These are phyloP conservation scores for Nemopilema nomurai DNA, from an alignment of 30 jellyfish, hydroid and myxozoan genomes.

Conservation along the genomic window DNA sequence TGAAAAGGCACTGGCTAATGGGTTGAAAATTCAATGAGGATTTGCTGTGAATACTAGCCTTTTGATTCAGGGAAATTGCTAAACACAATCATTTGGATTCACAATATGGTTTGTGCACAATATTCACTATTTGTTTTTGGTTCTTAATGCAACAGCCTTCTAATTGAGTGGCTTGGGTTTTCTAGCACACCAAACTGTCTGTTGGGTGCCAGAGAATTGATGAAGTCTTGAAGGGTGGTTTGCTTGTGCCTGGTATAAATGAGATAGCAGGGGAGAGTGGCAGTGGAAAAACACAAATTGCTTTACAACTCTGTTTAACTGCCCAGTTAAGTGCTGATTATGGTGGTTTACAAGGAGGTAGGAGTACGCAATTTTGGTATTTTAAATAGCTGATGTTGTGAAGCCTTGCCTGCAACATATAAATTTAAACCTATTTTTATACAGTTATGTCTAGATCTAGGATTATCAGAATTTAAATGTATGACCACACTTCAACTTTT, in stretches of 20 bases:
- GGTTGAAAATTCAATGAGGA: too few relatives aligned
- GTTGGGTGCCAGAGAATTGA: constrained; percentile 82
- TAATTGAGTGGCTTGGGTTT: background rate
- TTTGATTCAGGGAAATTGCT: too few relatives aligned
- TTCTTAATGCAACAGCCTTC: too few relatives aligned
- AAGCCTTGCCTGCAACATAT: too few relatives aligned
- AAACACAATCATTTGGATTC: too few relatives aligned
- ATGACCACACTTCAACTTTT: background rate
- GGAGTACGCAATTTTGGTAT: too few relatives aligned
- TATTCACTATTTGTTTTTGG: too few relatives aligned
- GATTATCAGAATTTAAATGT: background rate
- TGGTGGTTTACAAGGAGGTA: constrained; percentile 71
- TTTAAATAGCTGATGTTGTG: too few relatives aligned
- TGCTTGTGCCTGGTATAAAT: constrained; percentile 83
- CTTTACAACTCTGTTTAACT: constrained; percentile 77
- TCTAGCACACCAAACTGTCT: constrained; percentile 63
- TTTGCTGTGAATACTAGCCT: too few relatives aligned
- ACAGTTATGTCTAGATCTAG: background rate
- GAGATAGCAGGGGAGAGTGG: constrained; percentile 98
- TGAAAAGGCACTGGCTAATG: too few relatives aligned
- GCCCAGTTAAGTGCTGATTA: constrained; percentile 19
- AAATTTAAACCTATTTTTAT: too few relatives aligned
- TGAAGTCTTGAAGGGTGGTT: constrained; percentile 73
- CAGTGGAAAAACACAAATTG: constrained; percentile 95
- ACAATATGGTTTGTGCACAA: too few relatives aligned